Base-by-base conservation (phyloP, 2,113 vertebrate genomes). In the Coptodon bakossiorum region DNA sequence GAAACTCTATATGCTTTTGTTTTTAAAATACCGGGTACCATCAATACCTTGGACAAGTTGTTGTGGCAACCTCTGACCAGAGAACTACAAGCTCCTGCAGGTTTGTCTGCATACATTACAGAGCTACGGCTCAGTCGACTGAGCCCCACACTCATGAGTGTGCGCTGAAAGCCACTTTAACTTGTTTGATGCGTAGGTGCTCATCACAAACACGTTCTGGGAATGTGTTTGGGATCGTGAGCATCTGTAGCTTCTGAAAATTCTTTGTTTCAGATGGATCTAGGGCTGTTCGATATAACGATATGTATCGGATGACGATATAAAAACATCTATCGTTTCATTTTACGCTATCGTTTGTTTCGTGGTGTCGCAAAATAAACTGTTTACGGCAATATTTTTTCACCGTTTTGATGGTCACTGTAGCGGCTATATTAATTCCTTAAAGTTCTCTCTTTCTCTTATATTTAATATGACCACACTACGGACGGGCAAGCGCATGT, bases 361-460 rank as follows among this genome's bases (percentile, higher is more conserved):
- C 3, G 3, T 59, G 57, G 27, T 31, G 57, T 59, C 57, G 0
- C 57, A 59, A 59, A 59, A 59, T 31, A 59, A 31, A 59, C 27
- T 17, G 57, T 17, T 59, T 31, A 31, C 7, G 0, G 1, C 0
- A 2, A 59, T 0, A 9, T 6, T 2, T 59, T 0, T 9, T 59
- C 56, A 59, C 3, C 2, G 22, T 59, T 31, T 0, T 59, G 27
- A 59, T 16, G 24, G 45, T 31, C 5, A 0, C 56, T 31, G 56
- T 9, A 2, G 56, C 2, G 27, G 27, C 27, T 27, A 27, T 57
- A 29, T 59, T 59, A 1, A 16, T 0, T 8, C 22, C 2, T 22
- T 4, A 22, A 22, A 22, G 3, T 8, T 53, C 52, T 19, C 48
- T 52, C 50, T 22, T 7, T 52, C 50, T 54, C 52, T 54, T 53